phyloP scores from a whole-genome alignment of 2,113 vertebrate genomes.

The Nycticryphes semicollaris region DNA sequence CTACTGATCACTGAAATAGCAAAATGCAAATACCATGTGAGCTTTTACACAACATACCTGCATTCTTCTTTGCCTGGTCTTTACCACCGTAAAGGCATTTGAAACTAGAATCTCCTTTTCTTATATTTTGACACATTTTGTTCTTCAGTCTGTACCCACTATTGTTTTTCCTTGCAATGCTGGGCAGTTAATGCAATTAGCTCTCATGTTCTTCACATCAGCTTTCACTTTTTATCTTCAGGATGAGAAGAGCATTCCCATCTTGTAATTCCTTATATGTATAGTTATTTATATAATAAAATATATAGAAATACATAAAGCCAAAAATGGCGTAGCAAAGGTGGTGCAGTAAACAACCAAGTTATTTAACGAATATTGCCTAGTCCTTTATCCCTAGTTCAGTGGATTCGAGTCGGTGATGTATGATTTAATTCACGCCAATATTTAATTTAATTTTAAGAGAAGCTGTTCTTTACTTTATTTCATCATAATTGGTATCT shows the following conservation, averaged over 20 bases:
- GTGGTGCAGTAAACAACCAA: not conserved
- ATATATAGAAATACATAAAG: not conserved
- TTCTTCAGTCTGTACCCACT: not conserved
- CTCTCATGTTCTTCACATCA: not conserved
- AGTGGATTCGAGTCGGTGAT: not conserved
- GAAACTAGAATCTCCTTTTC: not conserved
- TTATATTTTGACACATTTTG: not conserved
- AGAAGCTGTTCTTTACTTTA: not conserved
- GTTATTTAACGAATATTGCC: not conserved
- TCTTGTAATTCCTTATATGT: not conserved
- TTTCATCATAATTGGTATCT: not conserved
- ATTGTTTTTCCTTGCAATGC: not conserved
- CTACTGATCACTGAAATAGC: not conserved
- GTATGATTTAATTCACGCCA: not conserved
- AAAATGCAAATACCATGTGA: not conserved
- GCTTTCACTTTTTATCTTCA: not conserved
- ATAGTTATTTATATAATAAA: not conserved
- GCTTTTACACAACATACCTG: not conserved
- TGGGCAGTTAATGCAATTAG: not conserved
- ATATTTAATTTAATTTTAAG: conserved; percentile 6
- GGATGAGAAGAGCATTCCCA: not conserved
- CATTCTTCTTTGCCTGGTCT: not conserved
- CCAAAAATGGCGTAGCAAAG: not conserved
- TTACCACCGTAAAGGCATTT: not conserved
- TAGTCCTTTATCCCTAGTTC: not conserved